Base-by-base conservation (phyloP, 1,140 invertebrate species). In the Tenebrio molitor region DNA sequence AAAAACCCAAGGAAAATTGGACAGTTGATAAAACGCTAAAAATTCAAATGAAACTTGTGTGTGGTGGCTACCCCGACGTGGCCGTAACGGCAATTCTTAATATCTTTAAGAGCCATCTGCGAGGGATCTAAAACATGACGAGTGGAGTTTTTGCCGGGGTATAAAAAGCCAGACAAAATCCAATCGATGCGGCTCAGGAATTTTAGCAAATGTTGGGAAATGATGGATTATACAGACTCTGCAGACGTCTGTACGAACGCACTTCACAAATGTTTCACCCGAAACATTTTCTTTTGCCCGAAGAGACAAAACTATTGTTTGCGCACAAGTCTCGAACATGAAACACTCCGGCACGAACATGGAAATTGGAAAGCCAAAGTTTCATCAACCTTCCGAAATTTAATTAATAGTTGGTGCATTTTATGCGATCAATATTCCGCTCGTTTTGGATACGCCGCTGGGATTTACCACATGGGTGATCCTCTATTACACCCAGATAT, bases 401-500 rank as follows among this genome's bases (percentile, higher is more conserved):
- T 19, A 50, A 50, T 50, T 50, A 50, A 50, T 50, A 50, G 44
- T 50, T 50, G 15, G 16, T 50, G 44, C 44, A 50, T 50, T 50
- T 50, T 50, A 50, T 19, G 2, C 19, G 44, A 50, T 50, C 44
- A n/a, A 50, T 50, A 50, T 50, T 50, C 44, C n/a, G n/a, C n/a
- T n/a, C n/a, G n/a, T n/a, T n/a, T n/a, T n/a, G n/a, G n/a, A n/a
- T n/a, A n/a, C 6, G 23, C 44, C 19, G 44, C 1, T 50, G 44
- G 10, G 44, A 50, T 50, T 50, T 50, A 21, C 16, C 44, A 21
- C 15, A 46, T 16, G 10, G 12, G 16, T 46, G 7, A 46, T 46
- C 15, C n/a, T 8, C 1, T 19, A 21, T 19, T 50, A 50, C 19
- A 50, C 7, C 44, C 23, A 21, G 4, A n/a, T 8, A n/a, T n/a